Conservation (phyloP, 2,888 invertebrate genomes). For the Caenorhabditis zanzibari region DNA sequence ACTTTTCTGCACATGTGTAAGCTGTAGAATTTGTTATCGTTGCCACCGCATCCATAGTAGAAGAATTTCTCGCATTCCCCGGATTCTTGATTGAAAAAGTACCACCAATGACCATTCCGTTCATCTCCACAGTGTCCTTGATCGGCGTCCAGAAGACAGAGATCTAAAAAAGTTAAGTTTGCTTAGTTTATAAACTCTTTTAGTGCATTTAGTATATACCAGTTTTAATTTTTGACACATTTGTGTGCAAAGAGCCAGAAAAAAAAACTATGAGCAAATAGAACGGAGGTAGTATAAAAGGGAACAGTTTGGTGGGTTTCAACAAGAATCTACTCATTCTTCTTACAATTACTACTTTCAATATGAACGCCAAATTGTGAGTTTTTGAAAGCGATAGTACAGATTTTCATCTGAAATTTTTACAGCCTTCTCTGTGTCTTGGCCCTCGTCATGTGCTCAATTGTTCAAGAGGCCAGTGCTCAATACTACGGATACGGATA, state of each 20-base stretch:
- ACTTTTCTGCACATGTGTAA: conserved; percentile 80
- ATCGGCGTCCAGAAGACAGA: conserved; percentile 79
- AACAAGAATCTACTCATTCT: conserved; percentile 45
- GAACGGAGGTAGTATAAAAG: conserved; percentile 32
- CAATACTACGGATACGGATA: conserved; percentile 34
- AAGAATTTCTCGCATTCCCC: conserved; percentile 78
- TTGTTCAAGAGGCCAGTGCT: conserved; percentile 27
- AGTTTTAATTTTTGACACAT: conserved; percentile 13
- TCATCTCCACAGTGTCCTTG: conserved; percentile 80
- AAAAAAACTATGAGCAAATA: conserved; percentile 44
- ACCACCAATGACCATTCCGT: conserved; percentile 76
- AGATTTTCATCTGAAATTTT: not conserved
- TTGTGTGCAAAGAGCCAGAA: conserved; percentile 23
- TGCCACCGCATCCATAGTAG: conserved; percentile 80
- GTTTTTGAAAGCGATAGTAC: not conserved
- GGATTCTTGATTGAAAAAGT: conserved; percentile 78
- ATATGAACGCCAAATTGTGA: conserved; percentile 49
- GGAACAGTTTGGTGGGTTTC: not conserved
- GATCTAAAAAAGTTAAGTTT: conserved; percentile 61
- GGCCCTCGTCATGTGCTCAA: conserved; percentile 18
- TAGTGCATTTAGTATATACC: not conserved
- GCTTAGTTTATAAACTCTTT: conserved; percentile 1
- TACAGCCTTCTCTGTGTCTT: conserved; percentile 50
- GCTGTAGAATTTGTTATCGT: conserved; percentile 81
- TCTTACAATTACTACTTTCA: conserved; percentile 12